phyloP scores from a whole-genome alignment of 2,113 vertebrate genomes.

The Dunckerocampus dactyliophorus region DNA sequence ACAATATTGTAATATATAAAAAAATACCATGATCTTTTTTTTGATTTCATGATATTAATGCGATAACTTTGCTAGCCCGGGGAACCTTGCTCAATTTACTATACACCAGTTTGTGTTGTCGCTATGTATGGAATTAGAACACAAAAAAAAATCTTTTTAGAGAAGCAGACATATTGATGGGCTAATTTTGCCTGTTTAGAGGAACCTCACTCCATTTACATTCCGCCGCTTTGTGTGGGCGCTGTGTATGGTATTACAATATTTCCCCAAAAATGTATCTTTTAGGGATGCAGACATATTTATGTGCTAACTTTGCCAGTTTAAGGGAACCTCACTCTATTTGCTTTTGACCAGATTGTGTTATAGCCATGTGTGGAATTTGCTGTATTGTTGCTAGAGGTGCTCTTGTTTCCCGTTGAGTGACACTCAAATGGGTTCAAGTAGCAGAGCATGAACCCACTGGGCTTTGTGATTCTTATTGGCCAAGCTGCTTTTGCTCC shows the following conservation, averaged over 20 bases:
- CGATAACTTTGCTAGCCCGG: no score
- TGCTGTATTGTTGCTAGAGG: background rate
- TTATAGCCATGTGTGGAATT: no score
- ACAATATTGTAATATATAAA: no score
- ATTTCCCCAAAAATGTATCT: no score
- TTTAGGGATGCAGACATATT: background rate
- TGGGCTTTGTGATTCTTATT: constrained; percentile 13
- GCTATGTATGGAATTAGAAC: background rate
- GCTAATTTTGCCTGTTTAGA: background rate
- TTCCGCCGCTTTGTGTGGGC: no score
- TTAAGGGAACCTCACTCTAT: background rate
- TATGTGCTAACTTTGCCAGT: background rate
- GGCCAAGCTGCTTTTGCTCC: constrained; percentile 16
- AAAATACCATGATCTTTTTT: no score
- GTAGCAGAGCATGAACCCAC: constrained; percentile 24
- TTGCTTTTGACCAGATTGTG: no score
- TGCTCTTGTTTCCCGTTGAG: background rate
- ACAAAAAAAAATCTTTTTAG: background rate
- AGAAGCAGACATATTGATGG: background rate
- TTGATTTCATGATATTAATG: no score
- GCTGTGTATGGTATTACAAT: no score
- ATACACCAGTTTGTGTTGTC: no score
- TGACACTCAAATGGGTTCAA: background rate
- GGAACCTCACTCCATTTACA: background rate
- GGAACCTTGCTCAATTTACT: no score